These are phyloP conservation scores for Caenorhabditis parvicauda DNA, from an alignment of 2,888 invertebrate species.

Conservation along the genomic window DNA sequence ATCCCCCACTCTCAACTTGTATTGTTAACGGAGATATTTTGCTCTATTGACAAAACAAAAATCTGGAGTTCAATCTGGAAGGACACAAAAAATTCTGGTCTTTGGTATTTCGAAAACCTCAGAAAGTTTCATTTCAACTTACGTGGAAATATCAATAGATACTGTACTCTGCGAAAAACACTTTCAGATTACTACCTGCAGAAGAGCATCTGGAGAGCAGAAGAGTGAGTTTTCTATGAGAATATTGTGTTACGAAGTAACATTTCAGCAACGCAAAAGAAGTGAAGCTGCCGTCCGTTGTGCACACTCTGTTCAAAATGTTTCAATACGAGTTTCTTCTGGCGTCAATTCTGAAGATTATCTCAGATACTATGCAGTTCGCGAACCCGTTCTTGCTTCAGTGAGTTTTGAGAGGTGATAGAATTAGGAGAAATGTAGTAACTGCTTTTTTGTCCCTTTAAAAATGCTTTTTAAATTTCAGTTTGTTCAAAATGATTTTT, in stretches of 20 bases:
- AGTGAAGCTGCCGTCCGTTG: constrained; percentile 74
- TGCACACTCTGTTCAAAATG: constrained; percentile 79
- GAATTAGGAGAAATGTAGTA: background rate
- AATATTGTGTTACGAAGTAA: background rate
- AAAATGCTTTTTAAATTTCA: background rate
- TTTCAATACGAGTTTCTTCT: constrained; percentile 84
- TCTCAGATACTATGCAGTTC: constrained; percentile 72
- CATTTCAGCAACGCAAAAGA: background rate
- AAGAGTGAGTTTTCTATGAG: background rate
- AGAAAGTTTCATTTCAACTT: too few relatives aligned
- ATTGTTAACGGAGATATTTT: too few relatives aligned
- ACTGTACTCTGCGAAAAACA: too few relatives aligned
- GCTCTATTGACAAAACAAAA: too few relatives aligned
- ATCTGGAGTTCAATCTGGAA: too few relatives aligned
- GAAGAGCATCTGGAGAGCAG: constrained; percentile 5
- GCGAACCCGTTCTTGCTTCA: constrained; percentile 83
- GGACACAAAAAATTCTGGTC: too few relatives aligned
- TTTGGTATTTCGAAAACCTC: too few relatives aligned
- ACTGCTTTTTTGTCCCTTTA: background rate
- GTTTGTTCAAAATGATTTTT: background rate
- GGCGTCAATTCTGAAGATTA: constrained; percentile 69
- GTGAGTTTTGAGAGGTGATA: constrained; percentile 68
- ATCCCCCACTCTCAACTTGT: too few relatives aligned
- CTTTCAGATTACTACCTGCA: too few relatives aligned
- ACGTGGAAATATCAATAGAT: too few relatives aligned